A percentile compares a stretch with the other conserved stretches of the same genome.
These are phyloP conservation scores for Drosophila rhopaloa DNA, from an alignment of 1,140 invertebrate species.

Conservation along the genomic window DNA sequence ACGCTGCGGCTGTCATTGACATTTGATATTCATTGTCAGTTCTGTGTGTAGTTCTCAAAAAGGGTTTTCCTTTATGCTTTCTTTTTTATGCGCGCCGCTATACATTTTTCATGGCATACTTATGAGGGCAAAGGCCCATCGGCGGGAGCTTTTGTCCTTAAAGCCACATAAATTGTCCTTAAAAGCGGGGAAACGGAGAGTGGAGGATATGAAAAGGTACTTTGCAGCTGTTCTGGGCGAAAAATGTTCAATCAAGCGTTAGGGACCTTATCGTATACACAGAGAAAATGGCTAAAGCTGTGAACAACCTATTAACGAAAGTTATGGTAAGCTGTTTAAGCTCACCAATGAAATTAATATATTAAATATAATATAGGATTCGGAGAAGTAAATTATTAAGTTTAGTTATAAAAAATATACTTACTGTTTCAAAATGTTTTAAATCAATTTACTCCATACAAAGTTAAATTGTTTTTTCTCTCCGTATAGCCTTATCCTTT, in stretches of 20 bases:
- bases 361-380: no score
- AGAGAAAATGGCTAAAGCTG: conserved; percentile 7
- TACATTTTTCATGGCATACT: conserved; percentile 76
- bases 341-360: no score
- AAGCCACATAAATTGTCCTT: conserved; percentile 69
- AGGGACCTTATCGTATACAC: conserved; percentile 51
- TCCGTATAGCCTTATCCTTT: conserved; percentile 7
- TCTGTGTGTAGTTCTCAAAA: conserved; percentile 50
- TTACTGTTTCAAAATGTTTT: background rate
- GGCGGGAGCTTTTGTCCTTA: conserved; percentile 56
- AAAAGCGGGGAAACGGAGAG: conserved; percentile 7
- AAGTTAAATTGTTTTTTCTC: conserved; percentile 1
- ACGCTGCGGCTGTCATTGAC: conserved; percentile 74
- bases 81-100: conserved; percentile 33
- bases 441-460: background rate
- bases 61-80: conserved; percentile 32
- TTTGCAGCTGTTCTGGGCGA: conserved; percentile 52
- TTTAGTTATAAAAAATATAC: no score
- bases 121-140: conserved; percentile 62
- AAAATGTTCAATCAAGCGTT: conserved; percentile 68
- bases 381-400: no score
- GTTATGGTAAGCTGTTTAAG: no score
- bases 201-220: conserved; percentile 29
- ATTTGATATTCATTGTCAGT: conserved; percentile 75
- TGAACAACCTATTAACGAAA: no score